A percentile compares a stretch with the other conserved stretches of the same genome.
Evolutionary conservation across 2,888 invertebrate species (phyloP).

Genomic region (Cryptops parisi): DNA sequence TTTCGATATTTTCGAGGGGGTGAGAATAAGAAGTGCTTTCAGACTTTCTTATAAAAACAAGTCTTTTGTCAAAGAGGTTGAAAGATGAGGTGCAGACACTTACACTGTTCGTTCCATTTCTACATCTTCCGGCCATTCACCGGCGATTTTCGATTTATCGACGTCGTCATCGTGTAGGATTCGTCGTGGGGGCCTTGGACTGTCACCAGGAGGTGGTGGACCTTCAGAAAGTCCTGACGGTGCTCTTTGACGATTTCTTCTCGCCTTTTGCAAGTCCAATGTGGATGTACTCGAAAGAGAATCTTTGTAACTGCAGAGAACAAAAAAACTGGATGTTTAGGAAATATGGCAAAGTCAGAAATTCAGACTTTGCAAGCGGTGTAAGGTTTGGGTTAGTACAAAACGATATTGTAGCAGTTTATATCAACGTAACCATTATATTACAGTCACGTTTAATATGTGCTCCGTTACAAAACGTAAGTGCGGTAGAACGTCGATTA

Average conservation of each 20-base stretch:
- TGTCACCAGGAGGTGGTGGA: constrained; percentile 11
- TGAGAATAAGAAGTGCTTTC: too few relatives aligned
- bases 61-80: too few relatives aligned
- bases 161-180: constrained; percentile 1
- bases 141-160: background rate
- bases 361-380: background rate
- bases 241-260: constrained; percentile 15
- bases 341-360: too few relatives aligned
- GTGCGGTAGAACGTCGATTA: too few relatives aligned
- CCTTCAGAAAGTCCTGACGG: constrained; percentile 10
- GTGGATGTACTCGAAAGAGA: constrained; percentile 18
- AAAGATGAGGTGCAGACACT: too few relatives aligned
- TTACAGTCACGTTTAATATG: too few relatives aligned
- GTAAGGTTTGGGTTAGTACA: too few relatives aligned
- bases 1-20: too few relatives aligned
- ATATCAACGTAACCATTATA: too few relatives aligned
- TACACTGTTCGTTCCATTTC: constrained; percentile 10
- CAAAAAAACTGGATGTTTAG: background rate
- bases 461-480: too few relatives aligned
- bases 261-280: constrained; percentile 15
- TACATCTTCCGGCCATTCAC: constrained; percentile 11
- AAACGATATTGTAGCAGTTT: too few relatives aligned
- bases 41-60: too few relatives aligned
- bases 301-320: constrained; percentile 17
- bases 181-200: background rate